phyloP scores from a whole-genome alignment of 2,113 vertebrate genomes.

The Fukomys damarensis region DNA sequence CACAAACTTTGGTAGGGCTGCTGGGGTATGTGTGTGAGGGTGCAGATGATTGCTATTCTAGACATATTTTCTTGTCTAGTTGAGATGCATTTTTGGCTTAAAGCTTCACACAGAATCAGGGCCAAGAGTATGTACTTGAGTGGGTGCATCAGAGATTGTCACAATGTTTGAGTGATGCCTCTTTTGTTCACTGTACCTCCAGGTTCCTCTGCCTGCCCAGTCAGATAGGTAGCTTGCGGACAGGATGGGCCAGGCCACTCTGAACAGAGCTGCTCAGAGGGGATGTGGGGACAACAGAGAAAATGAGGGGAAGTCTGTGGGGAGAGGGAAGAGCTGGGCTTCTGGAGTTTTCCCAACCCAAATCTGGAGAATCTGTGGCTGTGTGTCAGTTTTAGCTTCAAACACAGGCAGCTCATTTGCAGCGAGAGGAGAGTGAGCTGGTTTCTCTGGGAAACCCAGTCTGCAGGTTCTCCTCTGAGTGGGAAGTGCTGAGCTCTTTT shows the following conservation, averaged over 20 bases:
- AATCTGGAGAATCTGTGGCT: slow-evolving; percentile 30
- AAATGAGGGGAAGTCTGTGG: too few relatives aligned
- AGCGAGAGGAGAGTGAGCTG: neutral
- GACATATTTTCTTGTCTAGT: neutral
- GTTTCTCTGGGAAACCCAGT: slow-evolving; percentile 48
- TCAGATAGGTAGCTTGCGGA: fast-evolving
- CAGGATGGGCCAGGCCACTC: neutral
- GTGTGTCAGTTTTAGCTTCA: slow-evolving; percentile 49
- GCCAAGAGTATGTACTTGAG: slow-evolving; percentile 20
- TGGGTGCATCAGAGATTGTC: neutral
- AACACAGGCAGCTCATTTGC: neutral
- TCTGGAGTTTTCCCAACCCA: neutral
- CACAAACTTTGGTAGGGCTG: neutral
- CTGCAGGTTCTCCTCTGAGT: neutral
- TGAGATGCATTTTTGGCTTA: slow-evolving; percentile 54
- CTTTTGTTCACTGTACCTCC: neutral
- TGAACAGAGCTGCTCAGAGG: neutral
- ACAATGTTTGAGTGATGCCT: neutral
- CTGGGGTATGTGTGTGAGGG: neutral
- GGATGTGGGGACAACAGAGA: neutral
- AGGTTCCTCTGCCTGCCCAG: neutral
- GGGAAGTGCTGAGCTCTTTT: neutral
- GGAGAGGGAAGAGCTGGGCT: neutral
- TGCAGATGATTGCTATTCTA: slow-evolving; percentile 30
- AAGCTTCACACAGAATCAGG: slow-evolving; percentile 12